Conservation (phyloP, 1,140 invertebrate genomes). For the Argopecten irradians region DNA sequence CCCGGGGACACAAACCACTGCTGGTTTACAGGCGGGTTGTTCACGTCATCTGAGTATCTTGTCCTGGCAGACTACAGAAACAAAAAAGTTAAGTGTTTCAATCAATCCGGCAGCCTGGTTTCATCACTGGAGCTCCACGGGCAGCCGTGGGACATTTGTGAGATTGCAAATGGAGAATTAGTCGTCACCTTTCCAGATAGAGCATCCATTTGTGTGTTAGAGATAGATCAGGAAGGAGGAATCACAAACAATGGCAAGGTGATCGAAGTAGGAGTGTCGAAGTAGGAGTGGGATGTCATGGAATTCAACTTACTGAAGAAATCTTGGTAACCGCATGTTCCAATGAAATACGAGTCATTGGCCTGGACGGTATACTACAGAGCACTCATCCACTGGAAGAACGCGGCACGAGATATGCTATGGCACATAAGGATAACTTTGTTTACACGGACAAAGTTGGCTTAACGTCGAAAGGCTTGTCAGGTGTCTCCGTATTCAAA, state of each 20-base stretch:
- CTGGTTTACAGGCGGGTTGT: constrained; percentile 48
- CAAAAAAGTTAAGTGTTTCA: constrained; percentile 48
- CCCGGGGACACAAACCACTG: constrained; percentile 37
- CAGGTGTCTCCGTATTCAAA: constrained; percentile 28
- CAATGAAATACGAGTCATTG: constrained; percentile 39
- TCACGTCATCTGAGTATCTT: constrained; percentile 30
- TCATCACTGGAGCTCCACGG: constrained; percentile 34
- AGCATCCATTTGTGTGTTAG: not conserved
- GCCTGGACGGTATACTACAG: not conserved
- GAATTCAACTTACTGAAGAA: constrained; percentile 32
- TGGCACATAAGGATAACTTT: not conserved
- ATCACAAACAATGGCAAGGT: not conserved
- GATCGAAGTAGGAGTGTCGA: constrained; percentile 30
- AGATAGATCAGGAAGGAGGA: not conserved
- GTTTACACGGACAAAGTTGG: constrained; percentile 40
- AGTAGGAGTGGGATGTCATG: constrained; percentile 37
- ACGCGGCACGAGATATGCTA: constrained; percentile 40
- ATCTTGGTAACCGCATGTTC: constrained; percentile 41
- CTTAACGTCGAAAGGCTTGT: constrained; percentile 18
- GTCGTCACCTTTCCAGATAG: constrained; percentile 20
- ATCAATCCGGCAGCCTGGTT: constrained; percentile 19
- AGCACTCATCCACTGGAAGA: constrained; percentile 35
- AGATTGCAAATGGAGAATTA: constrained; percentile 27
- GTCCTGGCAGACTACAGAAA: constrained; percentile 45
- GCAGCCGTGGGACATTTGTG: constrained; percentile 44